A percentile compares a stretch with the other conserved stretches of the same genome.
phyloP scores from a whole-genome alignment of 2,888 invertebrate species.

The Drosophila birchii region DNA sequence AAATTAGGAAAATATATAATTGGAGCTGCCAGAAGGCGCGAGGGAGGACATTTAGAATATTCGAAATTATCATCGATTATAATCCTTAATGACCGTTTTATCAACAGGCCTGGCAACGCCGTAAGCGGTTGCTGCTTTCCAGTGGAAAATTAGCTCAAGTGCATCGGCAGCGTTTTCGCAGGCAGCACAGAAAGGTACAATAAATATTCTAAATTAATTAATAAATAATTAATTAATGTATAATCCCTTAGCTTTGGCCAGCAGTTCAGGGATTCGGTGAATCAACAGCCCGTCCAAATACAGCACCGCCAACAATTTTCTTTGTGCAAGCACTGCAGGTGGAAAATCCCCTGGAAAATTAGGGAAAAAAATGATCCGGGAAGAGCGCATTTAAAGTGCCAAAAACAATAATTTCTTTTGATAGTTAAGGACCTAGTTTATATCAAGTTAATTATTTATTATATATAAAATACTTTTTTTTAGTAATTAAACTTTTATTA shows the following conservation, averaged over 20 bases:
- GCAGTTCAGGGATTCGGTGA: slow-evolving; percentile 20
- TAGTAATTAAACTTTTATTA: background rate
- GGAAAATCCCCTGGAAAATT: slow-evolving; percentile 11
- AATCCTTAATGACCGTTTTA: background rate
- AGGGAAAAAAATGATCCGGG: slow-evolving; percentile 9
- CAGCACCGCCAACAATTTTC: slow-evolving; percentile 71
- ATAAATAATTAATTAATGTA: too few relatives aligned
- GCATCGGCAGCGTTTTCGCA: slow-evolving; percentile 69
- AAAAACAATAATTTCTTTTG: slow-evolving; percentile 46
- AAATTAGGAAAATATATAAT: background rate
- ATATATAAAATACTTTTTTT: background rate
- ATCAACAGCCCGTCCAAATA: slow-evolving; percentile 60
- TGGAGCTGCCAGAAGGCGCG: background rate
- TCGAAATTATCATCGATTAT: too few relatives aligned
- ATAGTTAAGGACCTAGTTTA: background rate
- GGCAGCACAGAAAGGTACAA: slow-evolving; percentile 56
- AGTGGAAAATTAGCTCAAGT: slow-evolving; percentile 63
- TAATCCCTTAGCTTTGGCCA: slow-evolving; percentile 62
- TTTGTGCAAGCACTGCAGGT: slow-evolving; percentile 27
- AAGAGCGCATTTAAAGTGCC: slow-evolving; percentile 59
- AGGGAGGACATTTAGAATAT: background rate
- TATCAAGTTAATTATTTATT: slow-evolving; percentile 2
- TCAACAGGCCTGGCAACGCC: slow-evolving; percentile 69
- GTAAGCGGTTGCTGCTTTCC: slow-evolving; percentile 59
- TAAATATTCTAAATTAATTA: background rate